Percentiles rank a stretch among this genome's conserved stretches.
phyloP scores from a whole-genome alignment of 2,797 vertebrate genomes.

The Alauda arvensis region DNA sequence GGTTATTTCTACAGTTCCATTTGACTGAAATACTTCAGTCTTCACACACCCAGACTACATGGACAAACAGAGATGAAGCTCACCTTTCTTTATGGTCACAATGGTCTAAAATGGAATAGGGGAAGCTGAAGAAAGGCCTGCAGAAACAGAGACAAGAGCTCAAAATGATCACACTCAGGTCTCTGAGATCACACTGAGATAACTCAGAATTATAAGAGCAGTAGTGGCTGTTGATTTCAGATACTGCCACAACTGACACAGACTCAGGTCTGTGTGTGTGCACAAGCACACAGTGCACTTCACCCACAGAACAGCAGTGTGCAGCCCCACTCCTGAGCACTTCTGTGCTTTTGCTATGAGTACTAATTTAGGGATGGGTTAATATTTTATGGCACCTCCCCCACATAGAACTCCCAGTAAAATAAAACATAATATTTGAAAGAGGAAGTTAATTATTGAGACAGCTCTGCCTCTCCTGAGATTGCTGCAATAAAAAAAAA shows the following conservation, averaged over 20 bases:
- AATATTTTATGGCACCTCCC: background rate
- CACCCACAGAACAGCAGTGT: background rate
- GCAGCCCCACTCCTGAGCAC: background rate
- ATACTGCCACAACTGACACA: background rate
- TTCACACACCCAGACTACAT: background rate
- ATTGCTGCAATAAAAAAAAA: background rate
- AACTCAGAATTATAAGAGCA: background rate
- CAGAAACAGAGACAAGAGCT: background rate
- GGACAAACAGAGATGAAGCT: background rate
- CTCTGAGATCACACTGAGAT: background rate
- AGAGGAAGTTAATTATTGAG: background rate
- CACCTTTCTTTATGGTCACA: background rate
- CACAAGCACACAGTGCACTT: background rate
- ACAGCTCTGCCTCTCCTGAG: background rate
- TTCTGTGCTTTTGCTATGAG: background rate
- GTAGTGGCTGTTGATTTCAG: background rate
- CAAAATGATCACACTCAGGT: background rate
- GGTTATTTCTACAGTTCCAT: background rate
- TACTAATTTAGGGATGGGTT: background rate
- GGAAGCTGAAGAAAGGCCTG: background rate
- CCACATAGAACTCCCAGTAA: background rate
- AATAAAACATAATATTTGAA: background rate
- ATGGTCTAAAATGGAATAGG: background rate
- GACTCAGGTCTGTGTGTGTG: fast-evolving
- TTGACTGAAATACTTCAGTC: background rate